Evolutionary conservation across 2,797 vertebrate species (phyloP).

Genomic region (Catamblyrhynchus diadema): DNA sequence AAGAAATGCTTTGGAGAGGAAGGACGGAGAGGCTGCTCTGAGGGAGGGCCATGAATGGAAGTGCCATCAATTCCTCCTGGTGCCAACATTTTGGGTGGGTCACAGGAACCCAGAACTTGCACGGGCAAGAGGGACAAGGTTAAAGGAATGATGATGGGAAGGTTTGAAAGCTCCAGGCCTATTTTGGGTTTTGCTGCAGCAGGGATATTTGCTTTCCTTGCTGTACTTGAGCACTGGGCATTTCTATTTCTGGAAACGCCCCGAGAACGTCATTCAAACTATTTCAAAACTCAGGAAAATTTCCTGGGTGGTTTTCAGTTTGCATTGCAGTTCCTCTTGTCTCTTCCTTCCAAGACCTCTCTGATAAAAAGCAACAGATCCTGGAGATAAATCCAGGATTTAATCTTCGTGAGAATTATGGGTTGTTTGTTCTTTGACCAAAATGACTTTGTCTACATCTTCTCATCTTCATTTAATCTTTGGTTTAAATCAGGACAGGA

Average conservation of each 20-base stretch:
- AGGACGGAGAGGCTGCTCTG: neutral
- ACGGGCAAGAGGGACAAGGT: slow-evolving; percentile 7
- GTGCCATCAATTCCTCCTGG: neutral
- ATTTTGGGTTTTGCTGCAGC: slow-evolving; percentile 42
- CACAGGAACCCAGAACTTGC: neutral
- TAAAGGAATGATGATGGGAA: neutral
- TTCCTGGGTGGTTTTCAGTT: slow-evolving; percentile 8
- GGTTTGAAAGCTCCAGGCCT: slow-evolving; percentile 13
- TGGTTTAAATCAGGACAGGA: neutral
- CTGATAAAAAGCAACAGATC: neutral
- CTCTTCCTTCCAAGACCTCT: neutral
- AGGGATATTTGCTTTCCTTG: slow-evolving; percentile 13
- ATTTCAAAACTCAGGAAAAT: slow-evolving; percentile 25
- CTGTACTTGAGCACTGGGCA: neutral
- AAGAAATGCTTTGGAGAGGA: neutral
- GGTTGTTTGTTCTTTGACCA: neutral
- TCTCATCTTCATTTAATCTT: neutral
- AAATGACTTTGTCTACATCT: neutral
- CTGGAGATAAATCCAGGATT: neutral
- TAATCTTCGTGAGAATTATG: neutral
- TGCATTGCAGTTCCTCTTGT: neutral
- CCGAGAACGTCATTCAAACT: neutral
- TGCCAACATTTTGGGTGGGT: neutral
- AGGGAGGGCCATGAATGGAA: neutral
- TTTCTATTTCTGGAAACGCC: slow-evolving; percentile 49